Percentiles rank a stretch among this genome's conserved stretches.
Evolutionary conservation across 2,888 invertebrate species (phyloP).

Genomic region (Hofmannophila pseudospretella): DNA sequence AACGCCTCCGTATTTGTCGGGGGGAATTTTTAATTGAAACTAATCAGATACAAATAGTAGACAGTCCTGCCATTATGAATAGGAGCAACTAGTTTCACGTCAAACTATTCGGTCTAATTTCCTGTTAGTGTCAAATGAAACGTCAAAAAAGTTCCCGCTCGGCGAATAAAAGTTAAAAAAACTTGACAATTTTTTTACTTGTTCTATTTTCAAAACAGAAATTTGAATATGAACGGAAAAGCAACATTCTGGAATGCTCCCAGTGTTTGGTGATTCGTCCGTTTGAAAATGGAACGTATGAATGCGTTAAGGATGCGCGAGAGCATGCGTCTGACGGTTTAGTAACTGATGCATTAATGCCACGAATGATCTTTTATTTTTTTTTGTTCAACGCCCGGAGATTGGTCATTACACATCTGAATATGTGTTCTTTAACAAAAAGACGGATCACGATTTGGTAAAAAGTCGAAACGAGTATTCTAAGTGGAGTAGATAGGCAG

Average conservation of each 20-base stretch:
- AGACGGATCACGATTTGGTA: slow-evolving; percentile 69
- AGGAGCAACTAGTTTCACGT: slow-evolving; percentile 1
- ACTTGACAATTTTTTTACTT: slow-evolving; percentile 3
- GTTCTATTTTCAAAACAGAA: slow-evolving; percentile 21
- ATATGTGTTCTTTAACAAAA: slow-evolving; percentile 70
- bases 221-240: slow-evolving; percentile 66
- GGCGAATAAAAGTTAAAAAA: slow-evolving; percentile 9
- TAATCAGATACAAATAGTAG: slow-evolving; percentile 27
- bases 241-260: slow-evolving; percentile 53
- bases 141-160: slow-evolving; percentile 23
- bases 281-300: slow-evolving; percentile 67
- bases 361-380: slow-evolving; percentile 64
- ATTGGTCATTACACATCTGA: slow-evolving; percentile 76
- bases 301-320: slow-evolving; percentile 72
- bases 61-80: slow-evolving; percentile 20
- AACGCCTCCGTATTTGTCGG: slow-evolving; percentile 55
- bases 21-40: slow-evolving; percentile 43
- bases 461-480: slow-evolving; percentile 60
- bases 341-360: slow-evolving; percentile 77
- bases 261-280: slow-evolving; percentile 63
- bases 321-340: slow-evolving; percentile 73
- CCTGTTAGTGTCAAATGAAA: slow-evolving; percentile 44
- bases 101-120: slow-evolving; percentile 46
- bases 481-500: slow-evolving; percentile 69
- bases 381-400: slow-evolving; percentile 68